A percentile compares a stretch with the other conserved stretches of the same genome.
Evolutionary conservation across 2,113 vertebrate species (phyloP).

Genomic region (Ciconia boyciana): DNA sequence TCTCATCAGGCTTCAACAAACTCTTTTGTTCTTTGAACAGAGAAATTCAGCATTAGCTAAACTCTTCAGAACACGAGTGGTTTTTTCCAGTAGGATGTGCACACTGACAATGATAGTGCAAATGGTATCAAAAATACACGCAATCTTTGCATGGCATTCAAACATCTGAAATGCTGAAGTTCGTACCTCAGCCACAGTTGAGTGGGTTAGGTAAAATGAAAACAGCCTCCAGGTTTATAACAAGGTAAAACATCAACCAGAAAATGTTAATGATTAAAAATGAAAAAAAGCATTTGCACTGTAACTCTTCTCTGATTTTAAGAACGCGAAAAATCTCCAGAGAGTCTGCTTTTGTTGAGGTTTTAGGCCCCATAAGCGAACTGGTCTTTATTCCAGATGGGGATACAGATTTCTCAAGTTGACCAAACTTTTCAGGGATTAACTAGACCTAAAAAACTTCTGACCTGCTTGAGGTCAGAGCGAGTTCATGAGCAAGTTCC

Average conservation of each 20-base stretch:
- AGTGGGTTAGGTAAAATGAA: background rate
- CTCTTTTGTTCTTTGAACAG: background rate
- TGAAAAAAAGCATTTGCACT: background rate
- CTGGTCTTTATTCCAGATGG: background rate
- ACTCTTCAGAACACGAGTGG: background rate
- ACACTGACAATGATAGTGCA: background rate
- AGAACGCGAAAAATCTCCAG: background rate
- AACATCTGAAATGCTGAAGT: background rate
- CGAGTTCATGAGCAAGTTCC: fast-evolving
- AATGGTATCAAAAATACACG: background rate
- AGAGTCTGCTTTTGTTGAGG: background rate
- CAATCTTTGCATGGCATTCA: background rate
- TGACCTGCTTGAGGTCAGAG: background rate
- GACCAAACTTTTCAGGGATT: background rate
- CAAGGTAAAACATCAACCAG: background rate
- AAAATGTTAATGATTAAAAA: background rate
- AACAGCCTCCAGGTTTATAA: background rate
- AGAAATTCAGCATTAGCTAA: background rate
- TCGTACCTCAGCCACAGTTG: background rate
- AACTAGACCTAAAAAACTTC: background rate
- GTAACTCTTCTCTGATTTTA: background rate
- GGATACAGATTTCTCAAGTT: background rate
- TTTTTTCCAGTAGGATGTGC: background rate
- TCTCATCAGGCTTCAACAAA: background rate
- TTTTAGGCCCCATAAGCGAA: background rate